Conservation (phyloP, 1,140 invertebrate genomes). For the Drosophila ogumai region DNA sequence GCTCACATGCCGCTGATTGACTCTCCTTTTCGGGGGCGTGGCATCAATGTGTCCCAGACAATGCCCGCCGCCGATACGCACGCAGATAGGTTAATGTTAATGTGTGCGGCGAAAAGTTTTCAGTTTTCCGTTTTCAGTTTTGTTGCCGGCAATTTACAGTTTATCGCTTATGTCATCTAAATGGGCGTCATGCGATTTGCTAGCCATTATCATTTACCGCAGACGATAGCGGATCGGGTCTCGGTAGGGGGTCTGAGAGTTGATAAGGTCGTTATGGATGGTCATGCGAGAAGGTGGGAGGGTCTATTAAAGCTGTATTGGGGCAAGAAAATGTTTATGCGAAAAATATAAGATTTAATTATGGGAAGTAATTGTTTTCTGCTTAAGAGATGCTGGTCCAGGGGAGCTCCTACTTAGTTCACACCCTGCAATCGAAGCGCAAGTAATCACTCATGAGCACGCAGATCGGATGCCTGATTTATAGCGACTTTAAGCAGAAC, state of each 20-base stretch:
- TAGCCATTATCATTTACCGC: slow-evolving; percentile 74
- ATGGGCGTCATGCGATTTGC: slow-evolving; percentile 73
- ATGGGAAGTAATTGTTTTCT: neutral
- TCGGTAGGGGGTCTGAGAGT: neutral
- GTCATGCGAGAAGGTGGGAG: neutral
- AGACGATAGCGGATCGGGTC: slow-evolving; percentile 25
- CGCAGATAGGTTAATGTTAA: slow-evolving; percentile 54
- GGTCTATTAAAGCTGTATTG: neutral
- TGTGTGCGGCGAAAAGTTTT: slow-evolving; percentile 70
- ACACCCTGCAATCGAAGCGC: slow-evolving; percentile 2
- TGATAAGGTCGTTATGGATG: slow-evolving; percentile 23
- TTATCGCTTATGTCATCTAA: slow-evolving; percentile 81
- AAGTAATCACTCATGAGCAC: slow-evolving; percentile 34
- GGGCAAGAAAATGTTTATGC: neutral
- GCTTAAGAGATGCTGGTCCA: no score
- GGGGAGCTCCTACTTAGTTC: neutral
- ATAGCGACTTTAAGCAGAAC: slow-evolving; percentile 54
- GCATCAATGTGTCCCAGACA: slow-evolving; percentile 58
- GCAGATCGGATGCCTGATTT: slow-evolving; percentile 46
- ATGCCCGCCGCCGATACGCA: slow-evolving; percentile 39
- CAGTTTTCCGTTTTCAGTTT: slow-evolving; percentile 39
- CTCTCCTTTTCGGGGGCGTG: slow-evolving; percentile 38
- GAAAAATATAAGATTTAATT: neutral
- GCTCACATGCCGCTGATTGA: slow-evolving; percentile 73
- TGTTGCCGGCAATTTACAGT: slow-evolving; percentile 71